Evolutionary conservation across 1,140 invertebrate genomes (phyloP).

Genomic region (Cydia pomonella): DNA sequence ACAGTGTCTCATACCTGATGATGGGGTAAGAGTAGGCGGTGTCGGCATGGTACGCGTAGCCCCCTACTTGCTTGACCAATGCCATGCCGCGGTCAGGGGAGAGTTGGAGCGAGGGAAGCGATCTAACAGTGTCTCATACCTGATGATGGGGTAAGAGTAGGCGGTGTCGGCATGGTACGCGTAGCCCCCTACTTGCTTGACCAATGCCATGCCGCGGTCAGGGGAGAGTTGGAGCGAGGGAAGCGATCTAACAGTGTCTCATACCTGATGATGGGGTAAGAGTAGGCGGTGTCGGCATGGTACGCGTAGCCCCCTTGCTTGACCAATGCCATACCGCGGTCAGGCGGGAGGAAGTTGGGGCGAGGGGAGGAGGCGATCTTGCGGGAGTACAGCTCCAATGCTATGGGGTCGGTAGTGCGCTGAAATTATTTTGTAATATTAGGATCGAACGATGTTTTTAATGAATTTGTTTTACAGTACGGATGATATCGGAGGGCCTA

Average conservation of each 20-base stretch:
- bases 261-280: slow-evolving; percentile 80
- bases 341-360: slow-evolving; percentile 47
- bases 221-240: slow-evolving; percentile 40
- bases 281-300: slow-evolving; percentile 82
- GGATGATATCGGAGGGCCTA: too few species aligned
- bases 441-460: too few species aligned
- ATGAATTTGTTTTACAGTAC: too few species aligned
- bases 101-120: slow-evolving; percentile 21
- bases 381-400: slow-evolving; percentile 78
- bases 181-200: slow-evolving; percentile 79
- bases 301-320: slow-evolving; percentile 82
- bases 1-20: slow-evolving; percentile 42
- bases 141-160: slow-evolving; percentile 82
- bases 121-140: neutral
- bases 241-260: too few species aligned
- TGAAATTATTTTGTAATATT: slow-evolving; percentile 46
- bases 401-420: slow-evolving; percentile 81
- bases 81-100: slow-evolving; percentile 59
- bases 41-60: slow-evolving; percentile 84
- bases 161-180: slow-evolving; percentile 84
- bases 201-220: slow-evolving; percentile 61
- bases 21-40: slow-evolving; percentile 83
- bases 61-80: slow-evolving; percentile 71
- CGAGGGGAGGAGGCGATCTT: slow-evolving; percentile 65
- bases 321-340: slow-evolving; percentile 65